Base-by-base conservation (phyloP, 2,797 vertebrate species). In the Lagocephalus sceleratus region DNA sequence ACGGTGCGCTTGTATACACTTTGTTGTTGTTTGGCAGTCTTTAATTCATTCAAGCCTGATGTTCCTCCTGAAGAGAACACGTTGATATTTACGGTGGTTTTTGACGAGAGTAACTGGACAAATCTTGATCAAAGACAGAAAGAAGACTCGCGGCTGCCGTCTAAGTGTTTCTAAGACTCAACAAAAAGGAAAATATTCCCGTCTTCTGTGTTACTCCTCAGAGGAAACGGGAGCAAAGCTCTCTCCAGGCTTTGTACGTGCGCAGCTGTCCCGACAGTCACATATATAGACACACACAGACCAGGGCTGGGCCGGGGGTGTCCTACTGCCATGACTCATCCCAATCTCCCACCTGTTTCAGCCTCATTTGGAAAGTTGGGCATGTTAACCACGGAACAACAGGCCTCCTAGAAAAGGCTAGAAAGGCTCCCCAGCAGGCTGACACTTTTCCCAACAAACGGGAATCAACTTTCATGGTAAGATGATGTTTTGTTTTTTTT, bases 231-330 rank as follows among this genome's bases (percentile, higher is more conserved):
- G 32, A 35, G 32, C 32, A 35, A 35, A 35, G 32, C 32, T 35
- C 32, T 35, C 54, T 70, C 44, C 59, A 49, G 25, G 47, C 58
- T 54, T 73, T 73, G 66, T 22, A 73, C 75, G 68, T 53, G 60
- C 65, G 75, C 86, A 88, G 86, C 86, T 89, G 88, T 88, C 79
- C 63, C 50, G 84, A 63, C 70, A 57, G 58, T 89, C 85, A 85
- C 57, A 58, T 60, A 51, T 25, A 67, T 32, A 19, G 39, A 66
- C 45, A 38, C 55, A 56, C 63, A 56, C 42, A 46, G 23, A 23
- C 46, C 16, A 63, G 54, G 64, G 56, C 51, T 43, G 46, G 70
- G 56, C 51, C 41, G 46, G 70, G 61, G 47, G 19, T 42, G 57
- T 60, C 46, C 60, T 58, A 59, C 53, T 55, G 60, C 47, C 50